phyloP scores from a whole-genome alignment of 2,888 invertebrate genomes.

The Dorcus hopei region DNA sequence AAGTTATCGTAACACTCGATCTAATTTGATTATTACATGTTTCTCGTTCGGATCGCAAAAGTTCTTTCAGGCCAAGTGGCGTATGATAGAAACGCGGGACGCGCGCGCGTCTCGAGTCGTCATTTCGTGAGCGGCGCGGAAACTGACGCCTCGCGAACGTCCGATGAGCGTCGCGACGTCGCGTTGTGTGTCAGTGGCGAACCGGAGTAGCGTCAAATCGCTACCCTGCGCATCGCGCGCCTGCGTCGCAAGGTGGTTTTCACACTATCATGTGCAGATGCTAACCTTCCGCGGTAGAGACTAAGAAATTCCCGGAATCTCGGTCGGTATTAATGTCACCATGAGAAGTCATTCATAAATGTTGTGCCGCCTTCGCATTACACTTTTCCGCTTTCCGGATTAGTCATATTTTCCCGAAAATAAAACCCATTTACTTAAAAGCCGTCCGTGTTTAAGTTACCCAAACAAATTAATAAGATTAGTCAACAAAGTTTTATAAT shows the following conservation, averaged over 20 bases:
- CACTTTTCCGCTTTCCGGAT: too few species aligned
- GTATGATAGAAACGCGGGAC: not conserved
- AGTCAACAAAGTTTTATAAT: too few species aligned
- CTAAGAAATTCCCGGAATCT: conserved; percentile 19
- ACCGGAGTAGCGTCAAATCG: conserved; percentile 20
- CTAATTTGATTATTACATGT: too few species aligned
- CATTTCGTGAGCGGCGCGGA: not conserved
- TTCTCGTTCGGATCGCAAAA: too few species aligned
- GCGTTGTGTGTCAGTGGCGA: conserved; percentile 27
- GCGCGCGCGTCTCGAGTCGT: not conserved
- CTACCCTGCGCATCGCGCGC: conserved; percentile 18
- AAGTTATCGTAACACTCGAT: too few species aligned
- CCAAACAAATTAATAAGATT: too few species aligned
- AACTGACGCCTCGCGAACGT: conserved; percentile 12
- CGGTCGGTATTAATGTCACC: not conserved
- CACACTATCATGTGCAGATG: conserved; percentile 10
- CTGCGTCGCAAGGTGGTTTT: conserved; percentile 18
- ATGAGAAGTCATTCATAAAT: too few species aligned
- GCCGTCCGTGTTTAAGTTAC: too few species aligned
- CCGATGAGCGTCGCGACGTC: conserved; percentile 22
- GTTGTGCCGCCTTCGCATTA: too few species aligned
- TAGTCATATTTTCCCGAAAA: too few species aligned
- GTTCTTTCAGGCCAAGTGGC: not conserved
- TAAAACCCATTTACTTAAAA: too few species aligned
- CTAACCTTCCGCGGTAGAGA: conserved; percentile 17